phyloP scores from a whole-genome alignment of 2,797 vertebrate genomes.

The Falco biarmicus region DNA sequence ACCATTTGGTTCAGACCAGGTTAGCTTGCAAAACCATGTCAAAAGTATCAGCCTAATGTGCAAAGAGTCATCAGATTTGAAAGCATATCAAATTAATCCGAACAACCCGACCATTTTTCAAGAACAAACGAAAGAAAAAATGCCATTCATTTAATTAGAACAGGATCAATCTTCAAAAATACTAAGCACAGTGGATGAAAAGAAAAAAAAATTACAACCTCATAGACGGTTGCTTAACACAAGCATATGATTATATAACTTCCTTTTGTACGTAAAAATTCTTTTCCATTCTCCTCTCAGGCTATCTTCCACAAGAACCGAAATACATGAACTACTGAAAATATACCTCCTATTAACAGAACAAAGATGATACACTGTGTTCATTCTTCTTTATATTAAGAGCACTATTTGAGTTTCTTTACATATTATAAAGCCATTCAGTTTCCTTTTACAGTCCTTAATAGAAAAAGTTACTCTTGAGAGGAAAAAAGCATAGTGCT shows the following conservation, averaged over 20 bases:
- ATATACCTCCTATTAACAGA: slow-evolving; percentile 24
- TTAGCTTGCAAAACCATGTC: background rate
- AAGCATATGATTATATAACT: background rate
- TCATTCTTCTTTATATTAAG: background rate
- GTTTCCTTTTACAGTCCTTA: background rate
- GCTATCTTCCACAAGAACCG: background rate
- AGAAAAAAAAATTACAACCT: background rate
- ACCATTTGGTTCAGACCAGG: background rate
- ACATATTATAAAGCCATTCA: background rate
- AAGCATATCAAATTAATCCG: background rate
- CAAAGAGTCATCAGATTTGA: background rate
- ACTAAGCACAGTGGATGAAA: background rate
- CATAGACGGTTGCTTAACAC: background rate
- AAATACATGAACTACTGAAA: slow-evolving; percentile 7
- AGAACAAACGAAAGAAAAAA: background rate
- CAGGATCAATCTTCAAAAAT: background rate
- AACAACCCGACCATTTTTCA: background rate
- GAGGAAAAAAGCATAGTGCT: background rate
- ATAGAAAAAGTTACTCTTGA: background rate
- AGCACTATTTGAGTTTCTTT: background rate
- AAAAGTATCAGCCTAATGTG: background rate
- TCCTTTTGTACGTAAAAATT: background rate
- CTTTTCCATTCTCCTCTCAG: slow-evolving; percentile 17
- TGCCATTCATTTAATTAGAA: background rate
- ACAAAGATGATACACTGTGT: background rate